Base-by-base conservation (phyloP, 2,888 invertebrate species). In the Tetheella fluctuosa region DNA sequence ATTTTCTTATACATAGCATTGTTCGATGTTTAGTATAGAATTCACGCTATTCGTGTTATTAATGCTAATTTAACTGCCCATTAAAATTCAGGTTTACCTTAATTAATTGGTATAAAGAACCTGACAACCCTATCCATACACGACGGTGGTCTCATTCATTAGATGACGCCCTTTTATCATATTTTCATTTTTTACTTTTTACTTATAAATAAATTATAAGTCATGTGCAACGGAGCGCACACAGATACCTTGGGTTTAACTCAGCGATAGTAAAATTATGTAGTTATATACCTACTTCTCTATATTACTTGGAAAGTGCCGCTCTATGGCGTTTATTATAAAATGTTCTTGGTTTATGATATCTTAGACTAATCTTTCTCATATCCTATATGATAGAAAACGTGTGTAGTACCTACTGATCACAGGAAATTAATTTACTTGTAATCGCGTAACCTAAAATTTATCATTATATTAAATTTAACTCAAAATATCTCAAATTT, bases 121-220 rank as follows among this genome's bases (percentile, higher is more conserved):
- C 25, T 4, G 71, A 39, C 79, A 79, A 42, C 81, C 81, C 82
- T 81, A 74, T 60, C 42, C 28, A 63, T 65, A 71, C 83, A 76
- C 74, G 70, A 73, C 74, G 89, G 89, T 89, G 89, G 89, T 88
- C 89, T 89, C 84, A 89, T 89, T 89, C 85, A 89, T 89, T 88
- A 86, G 80, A 81, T 74, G 77, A 83, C 82, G 83, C 82, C 79
- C 80, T 79, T 80, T 74, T 76, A 72, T 73, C 72, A 73, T 73
- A 73, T 77, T 77, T 71, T 73, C 61, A 64, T 76, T 83, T 82
- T 81, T 81, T 81, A 72, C 72, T 76, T 30, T 54, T 54, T 54
- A 17, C 28, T 55, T 34, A 55, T 76, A 74, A 73, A 81, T 80
- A 83, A 85, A 84, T 82, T 80, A 80, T 80, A 79, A 80, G 70